Percentiles rank a stretch among this genome's conserved stretches.
Evolutionary conservation across 1,140 invertebrate species (phyloP).

Genomic region (Riptortus pedestris): DNA sequence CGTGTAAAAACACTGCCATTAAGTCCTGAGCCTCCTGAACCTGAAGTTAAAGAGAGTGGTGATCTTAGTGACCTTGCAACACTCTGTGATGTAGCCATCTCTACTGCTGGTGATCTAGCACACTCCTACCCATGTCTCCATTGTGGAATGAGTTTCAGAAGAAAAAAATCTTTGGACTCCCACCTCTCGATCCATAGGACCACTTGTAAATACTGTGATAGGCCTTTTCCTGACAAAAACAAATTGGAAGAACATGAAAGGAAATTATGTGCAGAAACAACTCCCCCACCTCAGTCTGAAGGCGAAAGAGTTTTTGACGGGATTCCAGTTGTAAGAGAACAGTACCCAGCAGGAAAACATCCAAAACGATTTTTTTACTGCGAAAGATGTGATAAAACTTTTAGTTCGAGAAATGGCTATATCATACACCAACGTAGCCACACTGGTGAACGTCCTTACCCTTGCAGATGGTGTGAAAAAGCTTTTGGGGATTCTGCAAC

Average conservation of each 20-base stretch:
- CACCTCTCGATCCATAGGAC: constrained; percentile 26
- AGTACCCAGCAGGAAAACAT: constrained; percentile 16
- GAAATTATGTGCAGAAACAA: constrained; percentile 13
- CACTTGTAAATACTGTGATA: constrained; percentile 28
- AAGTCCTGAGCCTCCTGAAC: constrained; percentile 9
- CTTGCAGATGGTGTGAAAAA: constrained; percentile 61
- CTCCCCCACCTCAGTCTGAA: not conserved
- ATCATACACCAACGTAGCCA: constrained; percentile 58
- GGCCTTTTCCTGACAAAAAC: constrained; percentile 24
- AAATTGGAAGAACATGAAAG: constrained; percentile 26
- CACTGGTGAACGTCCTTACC: constrained; percentile 64
- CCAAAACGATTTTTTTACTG: constrained; percentile 43
- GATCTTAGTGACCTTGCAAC: constrained; percentile 30
- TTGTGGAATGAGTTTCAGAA: constrained; percentile 28
- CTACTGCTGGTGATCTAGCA: constrained; percentile 27
- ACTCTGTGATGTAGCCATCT: constrained; percentile 30
- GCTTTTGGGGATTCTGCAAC: constrained; percentile 54
- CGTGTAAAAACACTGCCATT: constrained; percentile 11
- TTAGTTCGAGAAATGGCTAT: constrained; percentile 52
- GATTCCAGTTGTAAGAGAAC: not conserved
- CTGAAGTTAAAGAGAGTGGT: constrained; percentile 20
- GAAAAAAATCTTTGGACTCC: constrained; percentile 26
- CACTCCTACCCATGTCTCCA: constrained; percentile 27
- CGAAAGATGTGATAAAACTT: constrained; percentile 42
- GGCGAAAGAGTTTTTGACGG: not conserved